Evolutionary conservation across 2,113 vertebrate genomes (phyloP).

Genomic region (Chlorodrepanis virens): DNA sequence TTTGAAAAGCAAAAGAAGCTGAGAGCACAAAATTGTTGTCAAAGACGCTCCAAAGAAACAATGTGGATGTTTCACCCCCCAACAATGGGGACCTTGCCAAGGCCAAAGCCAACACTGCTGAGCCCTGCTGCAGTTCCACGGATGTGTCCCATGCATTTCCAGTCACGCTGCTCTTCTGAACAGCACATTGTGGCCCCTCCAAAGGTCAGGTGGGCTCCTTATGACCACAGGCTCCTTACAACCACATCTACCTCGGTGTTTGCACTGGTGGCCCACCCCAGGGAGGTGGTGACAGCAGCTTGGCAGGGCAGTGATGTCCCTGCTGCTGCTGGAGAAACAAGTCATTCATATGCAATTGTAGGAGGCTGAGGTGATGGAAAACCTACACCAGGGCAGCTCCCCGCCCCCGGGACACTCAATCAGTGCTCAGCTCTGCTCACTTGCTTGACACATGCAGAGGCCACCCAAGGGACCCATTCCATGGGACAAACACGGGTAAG

Average conservation of each 20-base stretch:
- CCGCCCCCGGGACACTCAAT: neutral
- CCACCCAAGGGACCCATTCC: neutral
- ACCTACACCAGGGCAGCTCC: neutral
- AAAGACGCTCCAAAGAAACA: neutral
- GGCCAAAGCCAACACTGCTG: neutral
- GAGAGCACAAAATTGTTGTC: accelerated
- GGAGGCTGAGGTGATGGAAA: neutral
- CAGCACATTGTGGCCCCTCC: neutral
- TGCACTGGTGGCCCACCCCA: neutral
- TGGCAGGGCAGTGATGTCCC: neutral
- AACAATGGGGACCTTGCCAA: accelerated
- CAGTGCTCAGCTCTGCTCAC: neutral
- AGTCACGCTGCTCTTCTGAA: neutral
- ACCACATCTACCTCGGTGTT: accelerated
- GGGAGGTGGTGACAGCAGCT: neutral
- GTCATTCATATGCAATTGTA: constrained; percentile 25
- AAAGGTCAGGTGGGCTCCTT: neutral
- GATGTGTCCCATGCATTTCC: neutral
- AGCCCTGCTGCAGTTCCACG: neutral
- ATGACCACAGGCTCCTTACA: neutral
- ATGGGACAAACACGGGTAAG: accelerated
- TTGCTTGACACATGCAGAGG: neutral
- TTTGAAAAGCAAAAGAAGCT: neutral
- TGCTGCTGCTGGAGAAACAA: accelerated
- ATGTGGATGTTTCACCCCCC: neutral